These are phyloP conservation scores for Sitophilus oryzae DNA, from an alignment of 1,140 invertebrate species.

Conservation along the genomic window DNA sequence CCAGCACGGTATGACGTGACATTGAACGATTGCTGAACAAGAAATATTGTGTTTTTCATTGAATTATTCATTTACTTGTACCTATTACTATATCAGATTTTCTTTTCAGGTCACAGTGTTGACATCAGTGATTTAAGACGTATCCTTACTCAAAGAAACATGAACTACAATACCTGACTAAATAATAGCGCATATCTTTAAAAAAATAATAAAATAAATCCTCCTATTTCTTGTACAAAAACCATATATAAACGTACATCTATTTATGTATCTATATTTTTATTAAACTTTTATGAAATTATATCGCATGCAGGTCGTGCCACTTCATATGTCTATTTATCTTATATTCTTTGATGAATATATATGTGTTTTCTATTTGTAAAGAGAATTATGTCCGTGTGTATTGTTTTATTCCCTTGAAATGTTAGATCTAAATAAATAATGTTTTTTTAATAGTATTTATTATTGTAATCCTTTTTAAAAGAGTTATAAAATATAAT, in stretches of 20 bases:
- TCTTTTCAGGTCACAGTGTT: slow-evolving; percentile 37
- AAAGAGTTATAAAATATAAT: no score
- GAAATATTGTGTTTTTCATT: no score
- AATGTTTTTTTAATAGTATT: no score
- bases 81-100: slow-evolving; percentile 8
- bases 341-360: slow-evolving; percentile 29
- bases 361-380: slow-evolving; percentile 27
- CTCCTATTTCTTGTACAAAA: slow-evolving; percentile 25
- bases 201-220: slow-evolving; percentile 17
- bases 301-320: slow-evolving; percentile 38
- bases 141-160: slow-evolving; percentile 35
- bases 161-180: slow-evolving; percentile 27
- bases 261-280: slow-evolving; percentile 36
- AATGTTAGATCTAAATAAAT: no score
- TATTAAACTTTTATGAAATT: slow-evolving; percentile 27
- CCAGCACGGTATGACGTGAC: no score
- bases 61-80: not conserved
- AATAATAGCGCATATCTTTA: slow-evolving; percentile 31
- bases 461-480: no score
- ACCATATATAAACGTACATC: slow-evolving; percentile 27
- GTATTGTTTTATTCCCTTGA: no score
- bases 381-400: slow-evolving; percentile 28
- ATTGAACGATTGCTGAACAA: no score
- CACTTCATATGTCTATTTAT: slow-evolving; percentile 27
- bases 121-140: slow-evolving; percentile 37